Percentiles rank a stretch among this genome's conserved stretches.
Conservation (phyloP, 2,888 invertebrate genomes). For the Cheilosia grossa region DNA sequence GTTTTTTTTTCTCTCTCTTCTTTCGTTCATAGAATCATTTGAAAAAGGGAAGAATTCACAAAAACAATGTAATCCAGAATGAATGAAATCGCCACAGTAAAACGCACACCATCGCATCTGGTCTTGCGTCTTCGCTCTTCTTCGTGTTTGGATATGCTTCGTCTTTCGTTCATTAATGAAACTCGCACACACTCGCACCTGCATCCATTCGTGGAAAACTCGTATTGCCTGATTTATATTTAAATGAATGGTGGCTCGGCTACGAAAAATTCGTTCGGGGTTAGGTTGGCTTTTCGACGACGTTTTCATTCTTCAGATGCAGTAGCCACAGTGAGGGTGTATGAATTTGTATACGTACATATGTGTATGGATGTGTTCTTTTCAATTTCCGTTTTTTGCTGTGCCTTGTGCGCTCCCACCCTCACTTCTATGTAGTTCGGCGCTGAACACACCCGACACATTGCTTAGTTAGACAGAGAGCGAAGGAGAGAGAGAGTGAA, state of each 20-base stretch:
- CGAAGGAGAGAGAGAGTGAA: conserved; percentile 21
- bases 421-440: conserved; percentile 46
- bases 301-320: conserved; percentile 66
- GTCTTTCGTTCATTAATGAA: conserved; percentile 69
- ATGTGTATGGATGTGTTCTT: conserved; percentile 37
- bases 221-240: conserved; percentile 74
- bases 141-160: conserved; percentile 35
- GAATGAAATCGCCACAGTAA: conserved; percentile 69
- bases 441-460: background rate
- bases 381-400: conserved; percentile 69
- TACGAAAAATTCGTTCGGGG: conserved; percentile 62
- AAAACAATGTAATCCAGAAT: conserved; percentile 60
- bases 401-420: conserved; percentile 49
- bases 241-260: conserved; percentile 67
- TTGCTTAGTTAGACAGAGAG: background rate
- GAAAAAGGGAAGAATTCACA: conserved; percentile 46
- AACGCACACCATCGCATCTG: conserved; percentile 28
- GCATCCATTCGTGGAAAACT: conserved; percentile 68
- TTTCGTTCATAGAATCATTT: conserved; percentile 49
- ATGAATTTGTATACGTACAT: conserved; percentile 5
- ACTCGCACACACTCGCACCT: conserved; percentile 55
- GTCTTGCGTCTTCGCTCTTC: conserved; percentile 4
- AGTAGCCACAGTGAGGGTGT: conserved; percentile 12
- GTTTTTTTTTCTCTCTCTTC: background rate
- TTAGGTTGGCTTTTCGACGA: conserved; percentile 48